Base-by-base conservation (phyloP, 2,113 vertebrate genomes). In the Chionodraco myersi region DNA sequence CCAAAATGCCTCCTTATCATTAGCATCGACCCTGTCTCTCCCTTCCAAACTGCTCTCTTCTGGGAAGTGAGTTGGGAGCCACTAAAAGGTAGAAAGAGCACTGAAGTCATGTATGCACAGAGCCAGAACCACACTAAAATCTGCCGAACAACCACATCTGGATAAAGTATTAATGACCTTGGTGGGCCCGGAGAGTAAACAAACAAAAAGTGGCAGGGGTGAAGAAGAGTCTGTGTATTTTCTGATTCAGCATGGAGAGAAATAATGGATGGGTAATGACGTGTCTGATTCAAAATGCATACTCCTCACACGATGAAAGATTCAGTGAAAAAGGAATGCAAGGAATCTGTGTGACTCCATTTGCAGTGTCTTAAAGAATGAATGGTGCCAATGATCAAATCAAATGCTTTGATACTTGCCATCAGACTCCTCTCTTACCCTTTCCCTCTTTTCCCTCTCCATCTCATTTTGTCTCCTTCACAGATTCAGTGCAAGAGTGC, bases 401-500 rank as follows among this genome's bases (percentile, higher is more conserved):
- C 68, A 62, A 86, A 84, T 44, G 82, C 91, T 88, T 91, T 91
- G 86, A 89, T 91, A 87, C 79, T 62, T 59, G 74, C 82, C 86
- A 74, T 91, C 86, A 77, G 85, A 86, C 83, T 82, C 88, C 78
- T 79, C 30, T 85, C 75, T 41, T 41, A 65, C 71, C 69, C 80
- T 67, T 71, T 64, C 73, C 60, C 66, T 14, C 61, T 10, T 12
- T 0, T 48, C 10, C 62, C 56, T 73, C 57, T 62, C 47, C 65
- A 36, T 84, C 88, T 87, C 74, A 76, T 78, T 91, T 88, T 80
- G 26, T 90, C 76, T 76, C 83, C 80, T 84, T 92, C 80, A 80
- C 96, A 99, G 98, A 99, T 91, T 99, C 98, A 0, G 97, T 99
- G 85, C 98, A 99, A 91, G 98, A 99, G 92, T 99, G 98, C 91